Evolutionary conservation across 2,888 invertebrate species (phyloP), one percentile per base, ranked within the genome.

Genomic region (Lithosia quadra): DNA sequence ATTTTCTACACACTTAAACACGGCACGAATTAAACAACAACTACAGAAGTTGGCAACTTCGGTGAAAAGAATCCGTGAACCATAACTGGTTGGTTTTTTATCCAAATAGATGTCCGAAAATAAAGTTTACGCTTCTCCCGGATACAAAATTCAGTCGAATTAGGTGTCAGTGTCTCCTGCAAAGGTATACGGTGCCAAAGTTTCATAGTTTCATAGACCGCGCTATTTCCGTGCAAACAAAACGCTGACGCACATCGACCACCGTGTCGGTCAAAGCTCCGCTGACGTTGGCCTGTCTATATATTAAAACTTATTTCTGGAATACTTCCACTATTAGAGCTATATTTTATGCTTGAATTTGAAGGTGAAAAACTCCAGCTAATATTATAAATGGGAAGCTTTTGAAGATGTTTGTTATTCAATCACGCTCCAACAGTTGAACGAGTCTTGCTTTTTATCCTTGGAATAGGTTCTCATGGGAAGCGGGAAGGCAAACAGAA

Each of bases 111-210:
- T 18, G 53, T 71, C 71, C 75, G 64, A 76, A 79, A 81, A 77
- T 82, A 80, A 73, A 68, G 77, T 73, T 71, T 73, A 75, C 72
- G 65, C 71, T 80, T 78, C 82, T 80, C 83, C 81, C 82, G 76
- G 78, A 72, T 76, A 78, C 82, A 73, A 79, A 75, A 58, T 28
- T 68, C 73, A 75, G 72, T 74, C 67, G 76, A 76, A 86, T 83
- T 89, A 87, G 86, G 83, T 78, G 79, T 74, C 62, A 64, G 79
- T 78, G 86, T 86, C 92, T 92, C 92, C 92, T 89, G 91, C 91
- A 80, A 88, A 86, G 92, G 87, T 80, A 81, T 82, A 75, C 84
- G 85, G 72, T 92, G 92, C 92, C 92, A 92, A 92, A 86, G 86
- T 85, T 88, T 88, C 86, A 85, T 86, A 86, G 86, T 85, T 88